A percentile compares a stretch with the other conserved stretches of the same genome.
phyloP scores from a whole-genome alignment of 2,113 vertebrate species.

The Porphyrio hochstetteri region DNA sequence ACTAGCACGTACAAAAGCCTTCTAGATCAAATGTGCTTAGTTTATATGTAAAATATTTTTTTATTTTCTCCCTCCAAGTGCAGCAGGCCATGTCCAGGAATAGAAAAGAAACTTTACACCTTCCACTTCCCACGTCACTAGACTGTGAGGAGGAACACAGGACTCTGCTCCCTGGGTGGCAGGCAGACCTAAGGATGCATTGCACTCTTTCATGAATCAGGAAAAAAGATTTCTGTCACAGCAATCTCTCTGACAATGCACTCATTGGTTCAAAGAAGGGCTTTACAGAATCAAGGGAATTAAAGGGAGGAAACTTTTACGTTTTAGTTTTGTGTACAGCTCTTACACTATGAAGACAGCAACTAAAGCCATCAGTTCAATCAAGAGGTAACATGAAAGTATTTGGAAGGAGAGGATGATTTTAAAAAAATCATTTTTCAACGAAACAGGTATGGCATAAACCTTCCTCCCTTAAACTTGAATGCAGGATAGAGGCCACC shows the following conservation, averaged over 20 bases:
- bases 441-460: background rate
- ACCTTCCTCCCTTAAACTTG: background rate
- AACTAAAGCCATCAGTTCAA: background rate
- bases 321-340: fast-evolving
- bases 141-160: background rate
- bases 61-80: background rate
- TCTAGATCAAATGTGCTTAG: background rate
- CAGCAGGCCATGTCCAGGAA: background rate
- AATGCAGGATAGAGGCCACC: background rate
- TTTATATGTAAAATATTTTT: background rate
- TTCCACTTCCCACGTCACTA: background rate
- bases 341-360: fast-evolving
- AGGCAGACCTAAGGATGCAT: background rate
- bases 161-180: background rate
- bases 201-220: background rate
- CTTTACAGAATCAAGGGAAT: background rate
- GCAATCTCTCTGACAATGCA: background rate
- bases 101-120: background rate
- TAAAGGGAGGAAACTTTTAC: background rate
- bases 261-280: background rate
- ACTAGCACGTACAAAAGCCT: background rate
- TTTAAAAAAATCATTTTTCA: background rate
- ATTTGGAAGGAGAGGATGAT: background rate
- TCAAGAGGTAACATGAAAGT: background rate
- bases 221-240: background rate